Evolutionary conservation across 2,797 vertebrate genomes (phyloP).

Genomic region (Varecia variegata): DNA sequence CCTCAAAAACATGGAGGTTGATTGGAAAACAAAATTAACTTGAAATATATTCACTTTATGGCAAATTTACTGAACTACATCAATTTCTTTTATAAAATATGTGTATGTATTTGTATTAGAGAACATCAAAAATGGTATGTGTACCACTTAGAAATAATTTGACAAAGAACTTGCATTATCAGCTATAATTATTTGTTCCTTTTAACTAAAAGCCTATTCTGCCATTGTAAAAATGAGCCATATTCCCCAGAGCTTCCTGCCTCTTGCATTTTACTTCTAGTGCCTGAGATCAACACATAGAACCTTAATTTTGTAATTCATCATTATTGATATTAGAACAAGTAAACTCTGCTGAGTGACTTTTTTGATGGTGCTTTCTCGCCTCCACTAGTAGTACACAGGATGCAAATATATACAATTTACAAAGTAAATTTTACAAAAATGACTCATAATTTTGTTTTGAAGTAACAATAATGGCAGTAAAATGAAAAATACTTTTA

Average conservation of each 20-base stretch:
- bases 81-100: not conserved
- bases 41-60: not conserved
- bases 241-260: not conserved
- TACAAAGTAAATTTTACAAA: not conserved
- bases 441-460: not conserved
- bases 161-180: not conserved
- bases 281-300: not conserved
- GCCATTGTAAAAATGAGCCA: not conserved
- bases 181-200: conserved; percentile 5
- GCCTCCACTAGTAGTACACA: not conserved
- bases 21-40: conserved; percentile 15
- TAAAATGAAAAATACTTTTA: not conserved
- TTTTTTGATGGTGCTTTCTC: conserved; percentile 1
- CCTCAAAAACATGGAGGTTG: not conserved
- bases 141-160: not conserved
- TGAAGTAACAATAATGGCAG: not conserved
- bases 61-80: not conserved
- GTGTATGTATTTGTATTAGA: not conserved
- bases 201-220: not conserved
- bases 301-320: conserved; percentile 24
- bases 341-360: not conserved
- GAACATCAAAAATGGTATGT: not conserved
- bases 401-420: not conserved
- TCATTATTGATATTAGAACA: not conserved
- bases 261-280: conserved; percentile 32